These are phyloP conservation scores for Choloepus hoffmanni DNA, from an alignment of 2,113 vertebrate genomes.

Conservation along the genomic window DNA sequence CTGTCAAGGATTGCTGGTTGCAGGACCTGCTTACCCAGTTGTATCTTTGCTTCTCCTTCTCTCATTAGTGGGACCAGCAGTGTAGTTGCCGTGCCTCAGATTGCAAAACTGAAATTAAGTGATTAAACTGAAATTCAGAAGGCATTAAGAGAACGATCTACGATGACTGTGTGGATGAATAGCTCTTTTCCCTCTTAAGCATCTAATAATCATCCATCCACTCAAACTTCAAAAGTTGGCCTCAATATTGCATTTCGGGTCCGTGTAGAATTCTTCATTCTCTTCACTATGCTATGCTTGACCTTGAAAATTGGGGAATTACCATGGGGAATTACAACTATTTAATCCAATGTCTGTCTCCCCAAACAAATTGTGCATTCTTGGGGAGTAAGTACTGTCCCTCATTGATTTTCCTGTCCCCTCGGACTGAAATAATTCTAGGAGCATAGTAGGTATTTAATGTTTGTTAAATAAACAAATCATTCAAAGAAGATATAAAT, in stretches of 20 bases:
- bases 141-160: neutral
- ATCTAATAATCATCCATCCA: neutral
- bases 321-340: neutral
- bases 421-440: neutral
- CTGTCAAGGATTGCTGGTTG: neutral
- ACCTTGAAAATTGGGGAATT: neutral
- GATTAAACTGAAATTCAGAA: neutral
- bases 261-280: neutral
- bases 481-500: neutral
- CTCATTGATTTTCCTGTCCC: neutral
- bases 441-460: neutral
- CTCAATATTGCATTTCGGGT: neutral
- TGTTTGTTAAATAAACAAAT: constrained; percentile 4
- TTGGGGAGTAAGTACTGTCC: neutral
- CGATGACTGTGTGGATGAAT: neutral
- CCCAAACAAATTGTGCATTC: neutral
- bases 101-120: neutral
- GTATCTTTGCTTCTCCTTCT: neutral
- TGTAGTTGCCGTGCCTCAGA: neutral
- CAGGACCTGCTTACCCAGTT: neutral
- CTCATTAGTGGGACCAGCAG: neutral
- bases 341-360: neutral
- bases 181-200: neutral
- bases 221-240: neutral
- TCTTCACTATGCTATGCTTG: neutral